A percentile compares a stretch with the other conserved stretches of the same genome.
Conservation (phyloP, 2,888 invertebrate genomes). For the Tortricodes alternella region DNA sequence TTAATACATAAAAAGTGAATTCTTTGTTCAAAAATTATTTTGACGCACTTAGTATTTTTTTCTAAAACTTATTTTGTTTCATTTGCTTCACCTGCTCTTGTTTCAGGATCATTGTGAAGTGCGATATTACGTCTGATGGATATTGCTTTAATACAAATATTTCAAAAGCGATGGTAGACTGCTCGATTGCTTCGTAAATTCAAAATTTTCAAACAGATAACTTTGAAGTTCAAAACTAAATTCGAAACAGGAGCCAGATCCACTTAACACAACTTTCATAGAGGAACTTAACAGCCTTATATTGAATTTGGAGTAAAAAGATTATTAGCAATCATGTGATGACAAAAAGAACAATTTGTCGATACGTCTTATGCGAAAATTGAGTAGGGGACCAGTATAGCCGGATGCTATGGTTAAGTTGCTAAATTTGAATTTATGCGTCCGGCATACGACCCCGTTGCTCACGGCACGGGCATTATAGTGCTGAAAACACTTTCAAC, state of each 20-base stretch:
- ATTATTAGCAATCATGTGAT: slow-evolving; percentile 34
- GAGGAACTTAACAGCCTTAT: background rate
- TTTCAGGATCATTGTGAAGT: background rate
- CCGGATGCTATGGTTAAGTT: slow-evolving; percentile 58
- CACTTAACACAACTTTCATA: background rate
- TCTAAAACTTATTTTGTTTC: too few species aligned
- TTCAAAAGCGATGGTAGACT: background rate
- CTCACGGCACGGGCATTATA: slow-evolving; percentile 15
- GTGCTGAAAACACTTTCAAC: slow-evolving; percentile 13
- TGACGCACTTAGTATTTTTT: too few species aligned
- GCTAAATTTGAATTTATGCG: slow-evolving; percentile 76
- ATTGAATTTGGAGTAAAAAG: slow-evolving; percentile 5
- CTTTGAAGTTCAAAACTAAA: background rate
- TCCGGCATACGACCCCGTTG: slow-evolving; percentile 50
- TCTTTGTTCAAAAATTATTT: too few species aligned
- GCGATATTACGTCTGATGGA: background rate
- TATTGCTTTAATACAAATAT: background rate
- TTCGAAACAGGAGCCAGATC: background rate
- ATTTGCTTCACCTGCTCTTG: background rate
- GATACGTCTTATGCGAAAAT: slow-evolving; percentile 43
- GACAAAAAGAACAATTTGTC: slow-evolving; percentile 43
- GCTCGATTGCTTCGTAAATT: background rate
- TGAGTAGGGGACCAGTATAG: slow-evolving; percentile 34
- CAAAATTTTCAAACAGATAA: background rate
- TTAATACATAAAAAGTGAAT: too few species aligned